Evolutionary conservation across 2,797 vertebrate genomes (phyloP), one percentile per base, ranked within the genome.

Genomic region (Poecilia picta): DNA sequence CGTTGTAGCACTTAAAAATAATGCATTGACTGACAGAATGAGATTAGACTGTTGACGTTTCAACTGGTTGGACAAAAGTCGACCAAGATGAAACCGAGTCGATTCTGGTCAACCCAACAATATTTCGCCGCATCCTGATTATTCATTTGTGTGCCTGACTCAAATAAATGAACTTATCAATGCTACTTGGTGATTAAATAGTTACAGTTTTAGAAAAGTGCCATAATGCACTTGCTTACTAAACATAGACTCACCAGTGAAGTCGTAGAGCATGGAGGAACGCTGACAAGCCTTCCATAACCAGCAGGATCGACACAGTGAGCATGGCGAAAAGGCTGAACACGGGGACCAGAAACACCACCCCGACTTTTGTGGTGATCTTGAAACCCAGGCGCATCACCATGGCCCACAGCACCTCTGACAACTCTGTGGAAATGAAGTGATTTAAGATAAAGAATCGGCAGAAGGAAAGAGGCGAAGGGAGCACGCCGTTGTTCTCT

Each of bases 251-350:
- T 87, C 89, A 99, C 98, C 98, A 99, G 89, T 99, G 98, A 85
- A 99, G 97, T 86, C 98, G 96, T 72, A 99, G 94, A 31, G 98
- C 98, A 0, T 99, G 98, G 20, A 99, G 97, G 90, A 99, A 99
- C 2, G 98, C 98, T 0, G 98, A 99, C 23, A 99, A 95, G 4
- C 98, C 98, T 92, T 99, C 98, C 98, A 99, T 99, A 89, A 99
- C 81, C 20, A 99, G 91, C 20, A 99, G 97, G 92, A 99, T 99
- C 89, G 96, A 96, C 78, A 99, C 90, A 0, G 98, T 99, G 75
- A 99, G 91, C 12, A 92, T 75, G 10, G 96, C 96, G 51, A 99
- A 99, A 75, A 97, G 90, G 0, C 95, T 94, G 2, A 97, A 95
- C 20, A 97, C 88, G 0, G 98, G 98, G 5, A 97, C 93, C 70